A percentile compares a stretch with the other conserved stretches of the same genome.
Evolutionary conservation across 2,113 vertebrate species (phyloP).

Genomic region (Callopanchax toddi): DNA sequence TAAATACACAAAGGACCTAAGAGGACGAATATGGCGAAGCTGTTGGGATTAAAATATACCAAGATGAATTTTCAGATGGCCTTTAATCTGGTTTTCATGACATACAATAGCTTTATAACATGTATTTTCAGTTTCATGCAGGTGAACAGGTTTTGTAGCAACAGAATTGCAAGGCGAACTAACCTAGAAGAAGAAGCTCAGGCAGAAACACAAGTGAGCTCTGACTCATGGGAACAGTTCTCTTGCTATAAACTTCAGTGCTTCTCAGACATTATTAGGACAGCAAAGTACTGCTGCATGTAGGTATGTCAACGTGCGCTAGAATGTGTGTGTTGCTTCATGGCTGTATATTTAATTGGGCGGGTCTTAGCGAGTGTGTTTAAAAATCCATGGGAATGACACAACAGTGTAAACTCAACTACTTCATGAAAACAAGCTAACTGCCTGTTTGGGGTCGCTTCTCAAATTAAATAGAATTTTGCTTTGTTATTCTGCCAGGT

Average conservation of each 20-base stretch:
- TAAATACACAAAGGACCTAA: background rate
- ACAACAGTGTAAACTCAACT: conserved; percentile 56
- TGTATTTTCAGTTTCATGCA: background rate
- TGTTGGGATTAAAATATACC: background rate
- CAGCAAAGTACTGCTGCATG: conserved; percentile 45
- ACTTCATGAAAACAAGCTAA: conserved; percentile 63
- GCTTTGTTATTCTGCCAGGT: conserved; percentile 27
- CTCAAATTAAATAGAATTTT: conserved; percentile 9
- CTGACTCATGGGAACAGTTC: conserved; percentile 39
- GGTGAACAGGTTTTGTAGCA: conserved; percentile 13
- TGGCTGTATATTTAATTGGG: conserved; percentile 66
- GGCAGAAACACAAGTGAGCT: conserved; percentile 20
- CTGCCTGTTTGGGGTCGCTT: conserved; percentile 5
- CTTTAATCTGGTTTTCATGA: background rate
- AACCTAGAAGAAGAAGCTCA: conserved; percentile 7
- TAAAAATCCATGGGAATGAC: conserved; percentile 72
- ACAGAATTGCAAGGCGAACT: background rate
- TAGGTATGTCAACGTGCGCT: conserved; percentile 26
- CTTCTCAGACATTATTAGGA: conserved; percentile 41
- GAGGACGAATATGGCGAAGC: background rate
- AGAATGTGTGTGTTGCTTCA: conserved; percentile 34
- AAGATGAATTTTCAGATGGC: conserved; percentile 12
- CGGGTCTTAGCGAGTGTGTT: conserved; percentile 66
- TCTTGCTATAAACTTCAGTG: conserved; percentile 33
- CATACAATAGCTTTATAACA: background rate